Conservation (phyloP, 1,140 invertebrate genomes). For the Bombus difficillimus region DNA sequence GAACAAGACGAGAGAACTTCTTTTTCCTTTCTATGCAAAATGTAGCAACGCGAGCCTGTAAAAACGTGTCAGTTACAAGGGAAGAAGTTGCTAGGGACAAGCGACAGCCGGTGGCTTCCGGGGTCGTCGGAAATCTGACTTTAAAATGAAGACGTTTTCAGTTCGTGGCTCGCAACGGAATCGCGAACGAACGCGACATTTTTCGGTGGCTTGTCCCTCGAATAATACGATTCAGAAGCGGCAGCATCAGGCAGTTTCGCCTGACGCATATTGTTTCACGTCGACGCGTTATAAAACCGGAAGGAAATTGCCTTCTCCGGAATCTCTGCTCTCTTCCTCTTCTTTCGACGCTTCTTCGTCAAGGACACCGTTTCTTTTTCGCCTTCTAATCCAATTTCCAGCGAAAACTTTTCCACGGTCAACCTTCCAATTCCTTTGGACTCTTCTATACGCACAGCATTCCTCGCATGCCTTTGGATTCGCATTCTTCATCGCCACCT, state of each 20-base stretch:
- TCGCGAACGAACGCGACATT: conserved; percentile 8
- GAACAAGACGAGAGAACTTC: background rate
- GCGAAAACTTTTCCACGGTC: background rate
- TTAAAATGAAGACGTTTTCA: conserved; percentile 45
- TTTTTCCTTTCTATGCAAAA: background rate
- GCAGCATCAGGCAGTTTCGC: background rate
- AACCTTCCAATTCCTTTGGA: background rate
- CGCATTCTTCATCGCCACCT: conserved; percentile 57
- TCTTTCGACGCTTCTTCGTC: too few species aligned
- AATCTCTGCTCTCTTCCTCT: background rate
- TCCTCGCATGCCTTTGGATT: conserved; percentile 54
- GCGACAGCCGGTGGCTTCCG: conserved; percentile 23
- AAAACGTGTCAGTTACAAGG: conserved; percentile 18
- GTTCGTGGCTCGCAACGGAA: background rate
- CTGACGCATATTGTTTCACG: conserved; percentile 55
- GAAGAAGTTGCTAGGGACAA: conserved; percentile 6
- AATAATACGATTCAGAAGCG: conserved; percentile 25
- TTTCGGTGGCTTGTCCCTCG: conserved; percentile 21
- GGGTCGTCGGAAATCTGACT: conserved; percentile 33
- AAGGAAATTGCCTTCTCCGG: background rate
- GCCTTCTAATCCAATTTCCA: conserved; percentile 43
- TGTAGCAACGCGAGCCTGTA: background rate
- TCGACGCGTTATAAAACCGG: conserved; percentile 2
- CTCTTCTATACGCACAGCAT: conserved; percentile 11
- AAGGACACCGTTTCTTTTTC: background rate